Base-by-base conservation (phyloP, 2,113 vertebrate genomes). In the Atlantisia rogersi region DNA sequence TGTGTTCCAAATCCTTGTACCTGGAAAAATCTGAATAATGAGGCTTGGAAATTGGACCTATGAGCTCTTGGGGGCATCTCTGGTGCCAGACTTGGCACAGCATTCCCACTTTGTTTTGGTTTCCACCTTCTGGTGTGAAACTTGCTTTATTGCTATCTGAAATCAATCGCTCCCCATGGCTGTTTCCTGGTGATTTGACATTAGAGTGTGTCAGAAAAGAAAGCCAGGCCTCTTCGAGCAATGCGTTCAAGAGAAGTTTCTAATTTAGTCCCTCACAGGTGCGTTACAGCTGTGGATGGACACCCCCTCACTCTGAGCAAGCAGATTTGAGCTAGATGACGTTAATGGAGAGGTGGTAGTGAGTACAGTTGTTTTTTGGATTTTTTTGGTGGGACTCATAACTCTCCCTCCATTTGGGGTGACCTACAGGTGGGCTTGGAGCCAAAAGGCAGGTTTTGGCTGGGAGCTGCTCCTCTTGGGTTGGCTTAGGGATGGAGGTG, bases 401-500 rank as follows among this genome's bases (percentile, higher is more conserved):
- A 78, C 10, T 6, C 4, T 84, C 5, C 8, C 15, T 58, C 6
- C 25, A 15, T 3, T 46, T 40, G 4, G 8, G 29, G 15, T 56
- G 16, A 39, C 24, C 26, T 71, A 6, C 19, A 67, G 58, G 29
- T 78, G 52, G 24, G 2, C 42, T 84, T 67, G 32, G 21, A 85
- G 39, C 40, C 9, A 69, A 50, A 88, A 83, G 11, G 14, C 50
- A 15, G 35, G 25, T 15, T 55, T 53, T 77, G 44, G 11, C 18
- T 44, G 24, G 24, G 58, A 65, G 12, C 17, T 56, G n/a, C 39
- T 67, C 19, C 39, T 59, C 26, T 59, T 2, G 5, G 73, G 32
- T 24, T 1, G 2, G 26, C 32, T 80, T 0, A 0, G 22, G 17
- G 12, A 15, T 46, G 26, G 50, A 40, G 35, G 8, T 48, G 32